Conservation (phyloP, 1,140 invertebrate genomes). For the Leptestheria dahalacensis region DNA sequence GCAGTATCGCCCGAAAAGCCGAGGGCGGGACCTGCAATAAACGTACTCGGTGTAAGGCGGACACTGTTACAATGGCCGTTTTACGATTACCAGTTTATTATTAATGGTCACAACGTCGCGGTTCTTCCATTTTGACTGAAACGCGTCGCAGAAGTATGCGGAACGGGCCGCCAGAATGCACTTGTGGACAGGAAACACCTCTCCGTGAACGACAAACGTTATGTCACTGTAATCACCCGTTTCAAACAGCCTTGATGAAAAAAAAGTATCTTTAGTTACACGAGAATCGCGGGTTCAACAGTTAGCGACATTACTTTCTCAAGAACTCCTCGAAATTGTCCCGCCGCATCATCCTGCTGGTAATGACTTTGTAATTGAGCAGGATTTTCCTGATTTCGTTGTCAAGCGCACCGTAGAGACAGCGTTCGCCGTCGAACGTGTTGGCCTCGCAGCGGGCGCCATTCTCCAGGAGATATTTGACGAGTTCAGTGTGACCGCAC, state of each 20-base stretch:
- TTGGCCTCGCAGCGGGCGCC: constrained; percentile 40
- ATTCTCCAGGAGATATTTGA: constrained; percentile 35
- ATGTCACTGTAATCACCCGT: constrained; percentile 30
- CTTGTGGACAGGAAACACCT: constrained; percentile 29
- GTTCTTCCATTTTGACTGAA: constrained; percentile 30
- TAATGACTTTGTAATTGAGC: constrained; percentile 33
- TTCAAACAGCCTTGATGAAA: constrained; percentile 29
- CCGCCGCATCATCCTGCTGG: constrained; percentile 30
- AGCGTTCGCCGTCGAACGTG: constrained; percentile 42
- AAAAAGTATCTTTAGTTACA: background rate
- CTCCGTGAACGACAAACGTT: constrained; percentile 30
- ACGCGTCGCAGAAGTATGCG: constrained; percentile 31
- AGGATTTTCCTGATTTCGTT: constrained; percentile 34
- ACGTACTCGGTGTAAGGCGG: background rate
- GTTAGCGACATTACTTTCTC: constrained; percentile 29
- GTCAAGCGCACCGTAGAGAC: constrained; percentile 39
- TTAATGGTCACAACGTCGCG: constrained; percentile 26
- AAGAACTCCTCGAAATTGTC: constrained; percentile 39
- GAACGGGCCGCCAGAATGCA: constrained; percentile 32
- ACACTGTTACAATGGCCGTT: background rate
- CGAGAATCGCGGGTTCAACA: background rate
- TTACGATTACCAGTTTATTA: constrained; percentile 26
- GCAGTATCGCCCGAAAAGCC: constrained; percentile 30
- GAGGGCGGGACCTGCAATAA: constrained; percentile 27
- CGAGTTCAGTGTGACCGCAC: constrained; percentile 37